Percentiles rank a stretch among this genome's conserved stretches.
These are phyloP conservation scores for Drosophila phalerata DNA, from an alignment of 2,888 invertebrate species.

Conservation along the genomic window DNA sequence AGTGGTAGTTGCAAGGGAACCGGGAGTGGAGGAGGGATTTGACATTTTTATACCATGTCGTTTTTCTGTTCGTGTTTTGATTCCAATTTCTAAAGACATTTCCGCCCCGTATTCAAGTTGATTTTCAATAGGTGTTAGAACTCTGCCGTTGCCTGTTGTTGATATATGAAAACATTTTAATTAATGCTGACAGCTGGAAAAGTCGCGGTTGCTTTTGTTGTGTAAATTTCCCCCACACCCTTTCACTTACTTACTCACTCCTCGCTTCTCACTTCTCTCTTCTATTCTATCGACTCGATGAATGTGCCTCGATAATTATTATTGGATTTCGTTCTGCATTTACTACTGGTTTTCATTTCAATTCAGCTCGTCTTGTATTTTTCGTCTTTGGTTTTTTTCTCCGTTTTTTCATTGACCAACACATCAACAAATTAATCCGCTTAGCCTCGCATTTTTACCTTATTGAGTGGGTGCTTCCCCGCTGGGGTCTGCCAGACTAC, in stretches of 20 bases:
- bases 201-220: slow-evolving; percentile 75
- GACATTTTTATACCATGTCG: slow-evolving; percentile 74
- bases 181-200: slow-evolving; percentile 78
- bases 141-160: slow-evolving; percentile 46
- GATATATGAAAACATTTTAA: slow-evolving; percentile 76
- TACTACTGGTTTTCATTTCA: slow-evolving; percentile 59
- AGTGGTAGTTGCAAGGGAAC: neutral
- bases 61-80: slow-evolving; percentile 63
- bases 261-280: neutral
- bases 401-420: slow-evolving; percentile 57
- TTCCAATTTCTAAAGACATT: slow-evolving; percentile 67
- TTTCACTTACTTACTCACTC: no score
- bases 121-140: slow-evolving; percentile 64
- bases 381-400: slow-evolving; percentile 5
- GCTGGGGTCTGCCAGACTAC: slow-evolving; percentile 39
- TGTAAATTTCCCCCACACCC: slow-evolving; percentile 56
- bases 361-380: slow-evolving; percentile 18
- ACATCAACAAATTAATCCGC: slow-evolving; percentile 78
- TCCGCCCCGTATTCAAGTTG: slow-evolving; percentile 52
- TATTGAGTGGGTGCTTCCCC: slow-evolving; percentile 54
- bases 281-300: slow-evolving; percentile 8
- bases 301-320: slow-evolving; percentile 66
- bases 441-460: slow-evolving; percentile 67
- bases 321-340: slow-evolving; percentile 67
- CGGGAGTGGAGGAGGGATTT: slow-evolving; percentile 8